Conservation (phyloP, 2,888 invertebrate genomes). For the Orchesella flavescens region DNA sequence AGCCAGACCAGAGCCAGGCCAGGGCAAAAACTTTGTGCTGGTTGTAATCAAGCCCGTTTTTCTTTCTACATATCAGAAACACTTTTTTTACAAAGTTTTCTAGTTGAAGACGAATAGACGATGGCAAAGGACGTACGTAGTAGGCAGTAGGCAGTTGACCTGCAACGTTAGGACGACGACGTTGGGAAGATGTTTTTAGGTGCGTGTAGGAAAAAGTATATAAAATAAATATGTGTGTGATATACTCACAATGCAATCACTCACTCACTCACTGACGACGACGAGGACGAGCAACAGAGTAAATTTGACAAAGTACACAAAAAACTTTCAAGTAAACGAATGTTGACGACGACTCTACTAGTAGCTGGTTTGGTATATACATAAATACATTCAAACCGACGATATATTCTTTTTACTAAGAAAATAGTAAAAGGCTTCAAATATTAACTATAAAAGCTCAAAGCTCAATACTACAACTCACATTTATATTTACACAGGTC, state of each 20-base stretch:
- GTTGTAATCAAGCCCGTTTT: conserved; percentile 20
- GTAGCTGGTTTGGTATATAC: not conserved
- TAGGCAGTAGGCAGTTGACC: conserved; percentile 4
- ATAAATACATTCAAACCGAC: not conserved
- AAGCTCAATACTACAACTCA: too few relatives aligned
- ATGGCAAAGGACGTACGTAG: too few relatives aligned
- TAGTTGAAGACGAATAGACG: too few relatives aligned
- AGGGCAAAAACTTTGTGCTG: not conserved
- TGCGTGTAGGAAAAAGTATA: not conserved
- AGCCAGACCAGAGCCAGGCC: not conserved
- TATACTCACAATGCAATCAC: conserved; percentile 5
- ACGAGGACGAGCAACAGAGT: conserved; percentile 46
- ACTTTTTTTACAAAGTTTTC: not conserved
- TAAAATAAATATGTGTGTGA: too few relatives aligned
- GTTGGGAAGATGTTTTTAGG: not conserved
- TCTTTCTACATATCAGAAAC: not conserved
- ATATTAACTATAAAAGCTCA: not conserved
- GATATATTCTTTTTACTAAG: conserved; percentile 7
- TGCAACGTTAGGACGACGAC: not conserved
- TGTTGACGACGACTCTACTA: conserved; percentile 37
- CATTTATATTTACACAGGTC: too few relatives aligned
- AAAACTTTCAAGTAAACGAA: conserved; percentile 48
- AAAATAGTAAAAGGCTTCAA: conserved; percentile 5
- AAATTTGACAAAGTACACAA: conserved; percentile 61
- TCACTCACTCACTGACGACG: conserved; percentile 21